Evolutionary conservation across 2,888 invertebrate genomes (phyloP).

Genomic region (Cerceris rybyensis): DNA sequence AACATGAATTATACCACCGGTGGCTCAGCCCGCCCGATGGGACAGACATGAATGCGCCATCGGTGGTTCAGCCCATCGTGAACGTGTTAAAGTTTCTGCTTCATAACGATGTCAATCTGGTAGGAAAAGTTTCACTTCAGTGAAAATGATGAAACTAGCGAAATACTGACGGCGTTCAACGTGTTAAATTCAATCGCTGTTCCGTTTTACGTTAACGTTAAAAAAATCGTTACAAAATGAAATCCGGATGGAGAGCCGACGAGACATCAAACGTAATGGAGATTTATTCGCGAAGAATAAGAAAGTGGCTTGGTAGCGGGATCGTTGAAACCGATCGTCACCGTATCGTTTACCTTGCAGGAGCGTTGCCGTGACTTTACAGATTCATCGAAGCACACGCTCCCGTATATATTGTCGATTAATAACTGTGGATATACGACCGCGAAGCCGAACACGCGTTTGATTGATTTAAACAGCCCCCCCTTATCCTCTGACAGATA

Average conservation of each 20-base stretch:
- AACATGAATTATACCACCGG: too few relatives aligned
- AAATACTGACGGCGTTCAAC: too few relatives aligned
- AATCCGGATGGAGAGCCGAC: background rate
- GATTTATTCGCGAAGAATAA: background rate
- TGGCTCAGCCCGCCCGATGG: too few relatives aligned
- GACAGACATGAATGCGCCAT: too few relatives aligned
- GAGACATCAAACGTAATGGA: background rate
- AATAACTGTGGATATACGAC: slow-evolving; percentile 74
- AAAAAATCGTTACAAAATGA: background rate
- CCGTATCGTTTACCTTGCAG: slow-evolving; percentile 9
- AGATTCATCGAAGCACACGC: slow-evolving; percentile 20
- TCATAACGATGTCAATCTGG: too few relatives aligned
- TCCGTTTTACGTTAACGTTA: too few relatives aligned
- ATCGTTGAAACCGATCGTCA: background rate
- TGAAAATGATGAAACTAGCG: too few relatives aligned
- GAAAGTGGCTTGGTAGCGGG: background rate
- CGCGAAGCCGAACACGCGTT: slow-evolving; percentile 72
- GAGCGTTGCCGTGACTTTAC: slow-evolving; percentile 21
- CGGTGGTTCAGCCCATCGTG: too few relatives aligned
- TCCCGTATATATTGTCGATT: slow-evolving; percentile 65
- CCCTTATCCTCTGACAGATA: slow-evolving; percentile 78
- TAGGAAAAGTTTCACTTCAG: too few relatives aligned
- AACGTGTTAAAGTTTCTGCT: too few relatives aligned
- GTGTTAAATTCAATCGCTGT: too few relatives aligned
- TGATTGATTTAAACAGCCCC: slow-evolving; percentile 79